Evolutionary conservation across 2,113 vertebrate genomes (phyloP).

Genomic region (Furnarius figulus): DNA sequence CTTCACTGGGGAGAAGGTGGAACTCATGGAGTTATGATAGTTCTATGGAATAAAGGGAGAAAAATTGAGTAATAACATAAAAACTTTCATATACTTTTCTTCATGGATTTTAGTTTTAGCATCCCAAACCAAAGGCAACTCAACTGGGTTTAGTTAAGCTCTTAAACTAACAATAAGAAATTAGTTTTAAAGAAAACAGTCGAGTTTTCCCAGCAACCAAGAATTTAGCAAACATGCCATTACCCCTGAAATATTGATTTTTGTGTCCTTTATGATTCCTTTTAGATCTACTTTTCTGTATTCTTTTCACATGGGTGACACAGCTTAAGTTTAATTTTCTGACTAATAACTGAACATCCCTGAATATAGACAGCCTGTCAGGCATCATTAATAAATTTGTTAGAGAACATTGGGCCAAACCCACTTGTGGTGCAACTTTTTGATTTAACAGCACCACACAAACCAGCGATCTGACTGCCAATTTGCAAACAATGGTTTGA

Average conservation of each 20-base stretch:
- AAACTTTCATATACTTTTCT: not conserved
- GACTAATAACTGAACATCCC: conserved; percentile 31
- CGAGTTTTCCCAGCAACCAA: not conserved
- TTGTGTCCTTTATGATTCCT: not conserved
- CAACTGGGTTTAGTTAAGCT: not conserved
- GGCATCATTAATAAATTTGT: conserved; percentile 14
- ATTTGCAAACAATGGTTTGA: not conserved
- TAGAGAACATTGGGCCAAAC: not conserved
- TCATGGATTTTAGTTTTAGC: not conserved
- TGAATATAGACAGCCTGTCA: not conserved
- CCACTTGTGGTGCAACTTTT: not conserved
- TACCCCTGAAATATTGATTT: conserved; percentile 19
- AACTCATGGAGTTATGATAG: not conserved
- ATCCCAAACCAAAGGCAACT: not conserved
- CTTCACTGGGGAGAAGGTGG: not conserved
- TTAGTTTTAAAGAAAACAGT: not conserved
- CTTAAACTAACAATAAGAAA: not conserved
- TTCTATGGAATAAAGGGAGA: not conserved
- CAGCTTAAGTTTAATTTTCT: conserved; percentile 21
- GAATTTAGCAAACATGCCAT: not conserved
- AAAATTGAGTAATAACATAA: not conserved
- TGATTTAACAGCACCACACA: not conserved
- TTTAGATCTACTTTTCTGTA: not conserved
- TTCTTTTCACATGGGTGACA: conserved; percentile 9
- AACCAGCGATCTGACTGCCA: not conserved